Conservation (phyloP, 1,140 invertebrate species). For the Stenopsyche tienmushanensis region DNA sequence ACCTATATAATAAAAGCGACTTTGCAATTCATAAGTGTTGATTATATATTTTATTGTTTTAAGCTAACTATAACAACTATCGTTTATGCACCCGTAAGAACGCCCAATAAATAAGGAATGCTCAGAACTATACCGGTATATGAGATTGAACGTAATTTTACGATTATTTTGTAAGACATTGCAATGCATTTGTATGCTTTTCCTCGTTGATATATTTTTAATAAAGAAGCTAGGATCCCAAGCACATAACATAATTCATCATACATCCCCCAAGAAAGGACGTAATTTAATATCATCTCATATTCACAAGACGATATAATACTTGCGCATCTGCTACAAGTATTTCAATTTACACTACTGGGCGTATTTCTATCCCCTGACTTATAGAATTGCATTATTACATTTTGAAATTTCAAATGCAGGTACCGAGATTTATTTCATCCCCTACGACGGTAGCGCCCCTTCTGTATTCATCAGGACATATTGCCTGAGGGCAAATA, state of each 20-base stretch:
- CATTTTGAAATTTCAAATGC: constrained; percentile 10
- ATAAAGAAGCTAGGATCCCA: too few species aligned
- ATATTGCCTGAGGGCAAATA: constrained; percentile 6
- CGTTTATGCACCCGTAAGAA: too few species aligned
- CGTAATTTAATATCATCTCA: constrained; percentile 2
- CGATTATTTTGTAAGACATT: too few species aligned
- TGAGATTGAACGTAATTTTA: too few species aligned
- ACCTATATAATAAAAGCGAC: too few species aligned
- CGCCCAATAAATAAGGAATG: too few species aligned
- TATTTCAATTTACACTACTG: constrained; percentile 8
- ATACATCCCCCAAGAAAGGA: not conserved
- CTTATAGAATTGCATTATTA: not conserved
- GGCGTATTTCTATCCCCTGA: not conserved
- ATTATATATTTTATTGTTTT: too few species aligned
- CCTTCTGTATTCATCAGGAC: not conserved
- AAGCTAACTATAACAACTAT: too few species aligned
- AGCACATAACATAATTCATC: not conserved
- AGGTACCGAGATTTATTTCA: constrained; percentile 3
- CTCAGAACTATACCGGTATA: too few species aligned
- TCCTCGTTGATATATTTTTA: too few species aligned
- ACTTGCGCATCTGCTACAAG: not conserved
- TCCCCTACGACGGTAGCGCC: not conserved
- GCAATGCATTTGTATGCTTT: too few species aligned
- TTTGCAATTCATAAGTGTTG: too few species aligned
- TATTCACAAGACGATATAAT: not conserved